A percentile compares a stretch with the other conserved stretches of the same genome.
These are phyloP conservation scores for Drosophila tani DNA, from an alignment of 1,140 invertebrate species.

Conservation along the genomic window DNA sequence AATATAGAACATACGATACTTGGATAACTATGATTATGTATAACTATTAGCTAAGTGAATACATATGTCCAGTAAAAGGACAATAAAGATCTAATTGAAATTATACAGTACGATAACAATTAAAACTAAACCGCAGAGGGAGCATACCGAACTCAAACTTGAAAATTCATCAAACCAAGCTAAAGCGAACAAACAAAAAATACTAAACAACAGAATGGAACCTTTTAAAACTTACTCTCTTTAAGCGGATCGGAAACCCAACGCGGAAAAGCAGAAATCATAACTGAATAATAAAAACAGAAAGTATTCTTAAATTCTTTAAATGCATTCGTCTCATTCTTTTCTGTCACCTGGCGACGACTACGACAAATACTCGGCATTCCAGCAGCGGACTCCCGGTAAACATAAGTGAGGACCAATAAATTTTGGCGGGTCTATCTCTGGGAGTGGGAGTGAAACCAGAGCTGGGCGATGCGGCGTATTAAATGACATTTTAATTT, in stretches of 20 bases:
- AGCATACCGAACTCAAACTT: conserved; percentile 27
- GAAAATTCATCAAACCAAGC: conserved; percentile 48
- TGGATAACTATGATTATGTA: conserved; percentile 41
- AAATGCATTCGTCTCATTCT: conserved; percentile 49
- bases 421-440: conserved; percentile 23
- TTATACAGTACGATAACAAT: conserved; percentile 47
- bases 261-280: conserved; percentile 56
- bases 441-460: neutral
- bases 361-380: conserved; percentile 9
- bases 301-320: conserved; percentile 84
- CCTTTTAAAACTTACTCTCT: conserved; percentile 74
- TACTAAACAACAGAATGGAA: conserved; percentile 31
- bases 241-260: conserved; percentile 53
- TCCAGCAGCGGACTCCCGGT: neutral
- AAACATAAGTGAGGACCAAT: conserved; percentile 10
- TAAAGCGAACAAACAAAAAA: conserved; percentile 41
- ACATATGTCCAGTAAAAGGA: conserved; percentile 76
- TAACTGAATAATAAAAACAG: conserved; percentile 71
- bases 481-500: conserved; percentile 55
- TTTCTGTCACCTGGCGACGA: conserved; percentile 25
- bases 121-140: conserved; percentile 39
- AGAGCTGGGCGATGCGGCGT: conserved; percentile 8
- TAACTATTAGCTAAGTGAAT: conserved; percentile 73
- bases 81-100: conserved; percentile 76
- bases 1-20: conserved; percentile 50